Conservation (phyloP, 1,140 invertebrate genomes). For the Zaprionus kolodkinae region DNA sequence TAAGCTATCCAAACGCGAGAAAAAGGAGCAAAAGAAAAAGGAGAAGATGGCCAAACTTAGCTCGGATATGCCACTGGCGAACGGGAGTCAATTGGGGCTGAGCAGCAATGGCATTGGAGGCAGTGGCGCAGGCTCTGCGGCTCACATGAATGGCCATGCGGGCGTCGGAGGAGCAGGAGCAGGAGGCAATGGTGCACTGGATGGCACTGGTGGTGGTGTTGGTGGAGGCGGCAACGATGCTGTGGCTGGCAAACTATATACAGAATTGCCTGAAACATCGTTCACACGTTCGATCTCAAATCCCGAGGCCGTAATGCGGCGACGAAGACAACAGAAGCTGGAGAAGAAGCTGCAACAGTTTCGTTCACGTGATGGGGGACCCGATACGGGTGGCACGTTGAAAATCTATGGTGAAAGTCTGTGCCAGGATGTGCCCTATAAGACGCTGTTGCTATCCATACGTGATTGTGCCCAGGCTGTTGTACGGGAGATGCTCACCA, state of each 20-base stretch:
- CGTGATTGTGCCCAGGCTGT: slow-evolving; percentile 96
- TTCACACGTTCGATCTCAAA: slow-evolving; percentile 99
- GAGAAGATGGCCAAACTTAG: slow-evolving; percentile 95
- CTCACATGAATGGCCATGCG: slow-evolving; percentile 64
- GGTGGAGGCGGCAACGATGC: slow-evolving; percentile 78
- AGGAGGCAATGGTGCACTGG: slow-evolving; percentile 29
- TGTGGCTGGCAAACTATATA: slow-evolving; percentile 96
- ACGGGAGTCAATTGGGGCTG: slow-evolving; percentile 82
- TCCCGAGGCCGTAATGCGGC: slow-evolving; percentile 99
- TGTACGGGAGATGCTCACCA: slow-evolving; percentile 97
- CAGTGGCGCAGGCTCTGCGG: slow-evolving; percentile 70
- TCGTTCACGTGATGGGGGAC: slow-evolving; percentile 95
- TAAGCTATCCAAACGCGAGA: slow-evolving; percentile 99
- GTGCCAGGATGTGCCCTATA: slow-evolving; percentile 98
- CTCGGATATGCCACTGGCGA: slow-evolving; percentile 88
- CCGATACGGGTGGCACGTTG: slow-evolving; percentile 96
- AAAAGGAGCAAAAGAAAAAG: slow-evolving; percentile 99
- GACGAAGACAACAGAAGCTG: slow-evolving; percentile 97
- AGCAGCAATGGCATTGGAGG: slow-evolving; percentile 57
- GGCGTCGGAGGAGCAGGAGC: slow-evolving; percentile 17
- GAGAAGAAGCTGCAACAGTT: slow-evolving; percentile 99
- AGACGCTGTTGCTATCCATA: slow-evolving; percentile 97
- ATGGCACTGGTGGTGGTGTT: slow-evolving; percentile 34
- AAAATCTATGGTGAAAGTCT: slow-evolving; percentile 99
- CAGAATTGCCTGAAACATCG: slow-evolving; percentile 98